Conservation (phyloP, 2,113 vertebrate genomes). For the Tamias sibiricus region DNA sequence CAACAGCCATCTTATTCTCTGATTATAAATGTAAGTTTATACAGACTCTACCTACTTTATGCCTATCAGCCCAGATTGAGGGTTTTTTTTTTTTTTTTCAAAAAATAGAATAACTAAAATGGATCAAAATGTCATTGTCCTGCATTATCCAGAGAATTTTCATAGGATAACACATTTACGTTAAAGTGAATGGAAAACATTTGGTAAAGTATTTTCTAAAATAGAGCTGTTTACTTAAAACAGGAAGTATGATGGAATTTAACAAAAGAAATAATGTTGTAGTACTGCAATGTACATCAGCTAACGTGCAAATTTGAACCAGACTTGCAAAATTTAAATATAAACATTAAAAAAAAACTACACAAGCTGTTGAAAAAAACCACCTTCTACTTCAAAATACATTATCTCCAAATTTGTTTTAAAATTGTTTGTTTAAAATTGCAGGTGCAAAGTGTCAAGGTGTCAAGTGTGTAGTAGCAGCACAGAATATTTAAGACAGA, state of each 20-base stretch:
- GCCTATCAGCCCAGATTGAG: not conserved
- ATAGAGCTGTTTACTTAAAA: slow-evolving; percentile 15
- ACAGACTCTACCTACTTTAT: not conserved
- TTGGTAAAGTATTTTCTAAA: slow-evolving; percentile 54
- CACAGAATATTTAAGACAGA: not conserved
- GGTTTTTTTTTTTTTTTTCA: no score
- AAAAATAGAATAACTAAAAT: not conserved
- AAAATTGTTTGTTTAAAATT: slow-evolving; percentile 16
- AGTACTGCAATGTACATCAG: not conserved
- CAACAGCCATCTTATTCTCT: not conserved
- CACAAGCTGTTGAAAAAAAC: not conserved
- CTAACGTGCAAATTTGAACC: slow-evolving; percentile 19
- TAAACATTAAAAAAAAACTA: not conserved
- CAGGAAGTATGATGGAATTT: slow-evolving; percentile 34
- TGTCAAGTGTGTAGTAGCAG: not conserved
- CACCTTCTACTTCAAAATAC: slow-evolving; percentile 27
- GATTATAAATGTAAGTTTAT: not conserved
- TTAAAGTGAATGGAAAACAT: slow-evolving; percentile 9
- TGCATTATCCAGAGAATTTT: not conserved
- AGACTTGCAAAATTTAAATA: slow-evolving; percentile 48
- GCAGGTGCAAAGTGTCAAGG: not conserved
- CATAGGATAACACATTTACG: not conserved
- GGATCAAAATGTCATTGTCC: slow-evolving; percentile 25
- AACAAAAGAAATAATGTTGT: not conserved
- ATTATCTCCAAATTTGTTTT: not conserved